phyloP scores from a whole-genome alignment of 2,113 vertebrate species.

The Microtus ochrogaster region DNA sequence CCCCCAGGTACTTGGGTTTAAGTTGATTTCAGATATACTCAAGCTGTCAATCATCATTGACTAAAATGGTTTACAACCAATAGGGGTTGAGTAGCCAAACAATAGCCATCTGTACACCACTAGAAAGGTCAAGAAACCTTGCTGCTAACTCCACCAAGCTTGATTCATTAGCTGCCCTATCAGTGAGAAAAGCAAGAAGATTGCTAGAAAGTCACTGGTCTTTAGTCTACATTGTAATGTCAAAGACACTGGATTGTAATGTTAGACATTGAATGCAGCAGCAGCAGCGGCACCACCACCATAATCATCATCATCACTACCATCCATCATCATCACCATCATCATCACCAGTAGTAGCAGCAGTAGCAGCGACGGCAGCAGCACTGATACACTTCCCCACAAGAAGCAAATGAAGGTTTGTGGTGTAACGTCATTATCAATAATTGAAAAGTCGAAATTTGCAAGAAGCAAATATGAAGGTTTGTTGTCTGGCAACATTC shows the following conservation, averaged over 20 bases:
- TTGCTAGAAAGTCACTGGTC: neutral
- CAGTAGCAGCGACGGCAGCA: neutral
- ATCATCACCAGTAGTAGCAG: neutral
- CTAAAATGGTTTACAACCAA: neutral
- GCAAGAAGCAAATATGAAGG: neutral
- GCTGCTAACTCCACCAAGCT: neutral
- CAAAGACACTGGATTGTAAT: neutral
- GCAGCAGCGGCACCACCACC: fast-evolving
- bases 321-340: fast-evolving
- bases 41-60: neutral
- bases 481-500: neutral
- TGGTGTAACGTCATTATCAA: neutral
- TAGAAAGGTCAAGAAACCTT: neutral
- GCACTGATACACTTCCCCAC: neutral
- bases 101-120: neutral
- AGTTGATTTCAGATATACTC: neutral
- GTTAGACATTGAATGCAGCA: neutral
- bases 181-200: neutral
- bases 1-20: neutral
- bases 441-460: neutral
- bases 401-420: neutral
- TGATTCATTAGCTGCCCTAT: neutral
- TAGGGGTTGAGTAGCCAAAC: too few species aligned
- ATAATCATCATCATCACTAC: neutral
- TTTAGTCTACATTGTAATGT: neutral